Evolutionary conservation across 2,113 vertebrate species (phyloP).

Genomic region (Pseudonaja textilis): DNA sequence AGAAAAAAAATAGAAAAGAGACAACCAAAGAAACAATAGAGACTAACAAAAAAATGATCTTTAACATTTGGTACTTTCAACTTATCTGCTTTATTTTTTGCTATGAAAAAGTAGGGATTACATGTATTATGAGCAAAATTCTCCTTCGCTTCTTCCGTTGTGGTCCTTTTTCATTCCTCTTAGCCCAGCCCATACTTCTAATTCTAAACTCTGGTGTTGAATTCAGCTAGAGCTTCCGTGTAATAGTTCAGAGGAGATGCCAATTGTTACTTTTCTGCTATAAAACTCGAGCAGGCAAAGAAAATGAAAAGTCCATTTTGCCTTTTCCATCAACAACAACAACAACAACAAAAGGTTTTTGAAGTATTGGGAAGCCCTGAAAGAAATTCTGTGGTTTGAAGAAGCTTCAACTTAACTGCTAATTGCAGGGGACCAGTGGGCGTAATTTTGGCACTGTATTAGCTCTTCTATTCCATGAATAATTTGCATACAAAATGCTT

Average conservation of each 20-base stretch:
- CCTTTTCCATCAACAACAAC: conserved; percentile 60
- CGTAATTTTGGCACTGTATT: conserved; percentile 89
- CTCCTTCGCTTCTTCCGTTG: not conserved
- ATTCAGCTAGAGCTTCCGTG: conserved; percentile 49
- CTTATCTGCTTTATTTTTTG: not conserved
- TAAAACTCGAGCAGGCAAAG: conserved; percentile 15
- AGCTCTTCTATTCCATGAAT: conserved; percentile 98
- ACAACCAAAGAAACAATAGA: fast-evolving
- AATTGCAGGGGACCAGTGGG: conserved; percentile 95
- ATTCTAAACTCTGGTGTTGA: conserved; percentile 47
- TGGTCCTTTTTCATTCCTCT: conserved; percentile 2
- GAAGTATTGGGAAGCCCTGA: conserved; percentile 69
- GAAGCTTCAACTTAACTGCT: conserved; percentile 88
- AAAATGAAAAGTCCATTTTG: conserved; percentile 64
- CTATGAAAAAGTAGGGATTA: not conserved
- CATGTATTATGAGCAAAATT: not conserved
- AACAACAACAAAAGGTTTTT: conserved; percentile 63
- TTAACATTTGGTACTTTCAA: not conserved
- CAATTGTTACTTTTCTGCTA: conserved; percentile 22
- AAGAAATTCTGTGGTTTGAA: conserved; percentile 75
- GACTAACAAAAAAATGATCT: not conserved
- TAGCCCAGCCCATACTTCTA: conserved; percentile 41
- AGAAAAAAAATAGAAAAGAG: not conserved
- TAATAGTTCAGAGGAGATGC: conserved; percentile 63
- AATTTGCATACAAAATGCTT: conserved; percentile 99